A percentile compares a stretch with the other conserved stretches of the same genome.
phyloP scores from a whole-genome alignment of 2,797 vertebrate species.

The Sparidentex hasta region DNA sequence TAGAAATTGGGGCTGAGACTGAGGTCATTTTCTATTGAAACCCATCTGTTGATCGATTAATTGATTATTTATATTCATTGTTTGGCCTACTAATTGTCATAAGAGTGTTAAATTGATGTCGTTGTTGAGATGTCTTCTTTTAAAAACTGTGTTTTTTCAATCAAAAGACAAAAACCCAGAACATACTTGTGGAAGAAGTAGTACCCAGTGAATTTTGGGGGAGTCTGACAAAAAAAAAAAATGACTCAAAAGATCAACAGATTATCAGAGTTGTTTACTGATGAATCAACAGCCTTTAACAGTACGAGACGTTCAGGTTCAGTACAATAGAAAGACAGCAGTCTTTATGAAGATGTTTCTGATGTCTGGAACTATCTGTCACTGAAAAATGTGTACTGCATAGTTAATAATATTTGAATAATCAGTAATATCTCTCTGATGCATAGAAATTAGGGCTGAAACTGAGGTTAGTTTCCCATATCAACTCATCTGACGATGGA shows the following conservation, averaged over 20 bases:
- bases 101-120: neutral
- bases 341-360: no score
- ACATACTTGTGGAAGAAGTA: neutral
- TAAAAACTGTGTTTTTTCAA: neutral
- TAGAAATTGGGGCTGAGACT: neutral
- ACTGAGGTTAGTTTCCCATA: neutral
- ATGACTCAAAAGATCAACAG: neutral
- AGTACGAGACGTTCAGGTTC: no score
- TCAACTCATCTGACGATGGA: neutral
- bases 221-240: neutral
- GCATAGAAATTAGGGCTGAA: neutral
- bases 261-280: neutral
- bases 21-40: neutral
- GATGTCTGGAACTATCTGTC: no score
- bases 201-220: neutral
- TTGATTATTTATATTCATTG: neutral
- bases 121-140: neutral
- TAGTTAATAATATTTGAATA: no score
- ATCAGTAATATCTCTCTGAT: no score
- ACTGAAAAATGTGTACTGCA: no score
- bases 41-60: neutral
- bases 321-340: no score
- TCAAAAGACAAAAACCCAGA: neutral
- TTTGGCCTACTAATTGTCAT: no score
- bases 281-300: no score